Conservation (phyloP, 2,113 vertebrate species). For the Chaenocephalus aceratus region DNA sequence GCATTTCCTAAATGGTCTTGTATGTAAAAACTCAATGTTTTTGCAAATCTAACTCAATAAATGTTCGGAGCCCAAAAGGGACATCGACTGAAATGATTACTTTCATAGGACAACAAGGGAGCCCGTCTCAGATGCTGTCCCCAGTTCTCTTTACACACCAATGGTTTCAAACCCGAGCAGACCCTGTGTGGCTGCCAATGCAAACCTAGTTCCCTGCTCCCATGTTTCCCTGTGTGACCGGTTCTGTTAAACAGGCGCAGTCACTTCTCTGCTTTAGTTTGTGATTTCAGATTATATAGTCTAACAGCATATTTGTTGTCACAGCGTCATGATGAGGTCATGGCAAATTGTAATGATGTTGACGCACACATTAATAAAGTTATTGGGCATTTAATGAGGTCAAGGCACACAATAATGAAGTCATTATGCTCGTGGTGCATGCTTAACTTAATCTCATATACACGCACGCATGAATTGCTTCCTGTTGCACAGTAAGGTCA, state of each 20-base stretch:
- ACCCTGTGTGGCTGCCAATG: no score
- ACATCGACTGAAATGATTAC: no score
- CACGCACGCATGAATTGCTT: conserved; percentile 46
- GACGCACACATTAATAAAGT: conserved; percentile 63
- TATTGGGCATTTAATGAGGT: conserved; percentile 71
- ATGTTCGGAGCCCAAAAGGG: no score
- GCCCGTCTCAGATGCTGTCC: no score
- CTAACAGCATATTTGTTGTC: conserved; percentile 15
- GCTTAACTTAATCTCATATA: conserved; percentile 47
- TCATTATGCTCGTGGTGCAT: conserved; percentile 55
- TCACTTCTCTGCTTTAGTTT: neutral
- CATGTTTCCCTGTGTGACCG: neutral
- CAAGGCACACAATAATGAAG: conserved; percentile 59
- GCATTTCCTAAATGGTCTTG: no score
- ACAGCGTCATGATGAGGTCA: conserved; percentile 60
- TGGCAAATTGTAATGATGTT: conserved; percentile 66
- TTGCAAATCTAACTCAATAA: no score
- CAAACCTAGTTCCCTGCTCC: neutral
- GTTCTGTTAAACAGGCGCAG: neutral
- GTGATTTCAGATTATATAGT: conserved; percentile 3
- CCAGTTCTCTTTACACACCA: no score
- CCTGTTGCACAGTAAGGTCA: conserved; percentile 47
- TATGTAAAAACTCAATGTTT: no score
- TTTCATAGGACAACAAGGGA: no score
- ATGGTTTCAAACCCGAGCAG: no score